Evolutionary conservation across 2,888 invertebrate species (phyloP), one percentile per base, ranked within the genome.

Genomic region (Bhutanitis thaidina): DNA sequence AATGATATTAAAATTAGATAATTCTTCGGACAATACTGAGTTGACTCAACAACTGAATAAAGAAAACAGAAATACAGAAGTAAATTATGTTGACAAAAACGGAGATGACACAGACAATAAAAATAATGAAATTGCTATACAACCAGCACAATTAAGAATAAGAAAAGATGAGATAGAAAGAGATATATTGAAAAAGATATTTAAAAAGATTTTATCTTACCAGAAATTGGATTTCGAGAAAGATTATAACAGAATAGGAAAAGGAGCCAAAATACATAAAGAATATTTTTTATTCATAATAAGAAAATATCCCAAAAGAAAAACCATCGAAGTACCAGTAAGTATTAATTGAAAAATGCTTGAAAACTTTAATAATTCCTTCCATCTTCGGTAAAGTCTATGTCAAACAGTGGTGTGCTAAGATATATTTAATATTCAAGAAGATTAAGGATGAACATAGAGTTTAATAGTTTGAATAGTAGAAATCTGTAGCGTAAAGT

Each of bases 181-280:
- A 25, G 7, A 40, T 20, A 37, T 20, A 25, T 12, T 51, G 9
- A 40, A 13, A 15, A 41, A 46, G 29, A 16, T 51, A 14, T 51
- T 51, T 14, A 16, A 51, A 29, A 51, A 36, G 8, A 51, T 51
- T 30, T 14, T 45, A 8, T 13, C 39, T 4, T 45, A 30, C 10
- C 30, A 36, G 36, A 16, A 51, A 35, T 12, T 50, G 16, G 13
- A 30, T 14, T 27, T 41, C 4, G 14, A 29, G 35, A 12, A 13
- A 35, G 9, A 10, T 7, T 8, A 3, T 10, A 16, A 10, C 5
- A 15, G 34, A 1, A 27, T 43, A 12, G 34, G 30, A 35, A 35
- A 16, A 40, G 29, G 13, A 40, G 12, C 29, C 5, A 49, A 49
- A 36, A 16, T 36, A 9, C 27, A 16, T n/a, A 29, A 36, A 30